Evolutionary conservation across 2,797 vertebrate species (phyloP).

Genomic region (Lutjanus argentimaculatus): DNA sequence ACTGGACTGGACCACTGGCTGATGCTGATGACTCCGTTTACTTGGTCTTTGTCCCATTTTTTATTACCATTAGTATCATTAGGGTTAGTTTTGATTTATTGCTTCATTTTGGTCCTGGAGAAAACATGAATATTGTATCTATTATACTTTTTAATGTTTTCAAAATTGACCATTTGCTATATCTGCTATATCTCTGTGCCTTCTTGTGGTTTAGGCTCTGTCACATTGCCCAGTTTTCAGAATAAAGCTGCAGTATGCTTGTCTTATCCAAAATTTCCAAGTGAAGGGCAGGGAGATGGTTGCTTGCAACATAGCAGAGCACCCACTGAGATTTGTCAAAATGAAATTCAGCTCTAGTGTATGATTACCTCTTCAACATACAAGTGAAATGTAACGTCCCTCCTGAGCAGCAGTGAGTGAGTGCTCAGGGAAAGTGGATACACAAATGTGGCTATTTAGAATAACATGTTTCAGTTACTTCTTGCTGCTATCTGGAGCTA

Average conservation of each 20-base stretch:
- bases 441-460: slow-evolving; percentile 4
- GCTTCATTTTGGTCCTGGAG: not conserved
- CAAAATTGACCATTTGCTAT: not conserved
- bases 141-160: not conserved
- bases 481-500: not conserved
- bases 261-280: slow-evolving; percentile 17
- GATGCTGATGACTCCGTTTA: not conserved
- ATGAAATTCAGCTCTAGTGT: slow-evolving; percentile 27
- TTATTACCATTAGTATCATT: not conserved
- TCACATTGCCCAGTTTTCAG: not conserved
- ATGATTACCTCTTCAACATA: slow-evolving; percentile 6
- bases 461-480: not conserved
- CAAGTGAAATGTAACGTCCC: slow-evolving; percentile 10
- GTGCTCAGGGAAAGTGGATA: slow-evolving; percentile 5
- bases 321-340: slow-evolving; percentile 25
- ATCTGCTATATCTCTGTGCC: not conserved
- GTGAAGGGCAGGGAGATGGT: not conserved
- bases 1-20: no score
- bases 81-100: not conserved
- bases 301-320: not conserved
- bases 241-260: slow-evolving; percentile 22
- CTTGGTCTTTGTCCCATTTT: not conserved
- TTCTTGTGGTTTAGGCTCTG: not conserved
- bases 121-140: not conserved
- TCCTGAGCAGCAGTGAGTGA: slow-evolving; percentile 1